These are phyloP conservation scores for Batillaria attramentaria DNA, from an alignment of 1,140 invertebrate species.

Conservation along the genomic window DNA sequence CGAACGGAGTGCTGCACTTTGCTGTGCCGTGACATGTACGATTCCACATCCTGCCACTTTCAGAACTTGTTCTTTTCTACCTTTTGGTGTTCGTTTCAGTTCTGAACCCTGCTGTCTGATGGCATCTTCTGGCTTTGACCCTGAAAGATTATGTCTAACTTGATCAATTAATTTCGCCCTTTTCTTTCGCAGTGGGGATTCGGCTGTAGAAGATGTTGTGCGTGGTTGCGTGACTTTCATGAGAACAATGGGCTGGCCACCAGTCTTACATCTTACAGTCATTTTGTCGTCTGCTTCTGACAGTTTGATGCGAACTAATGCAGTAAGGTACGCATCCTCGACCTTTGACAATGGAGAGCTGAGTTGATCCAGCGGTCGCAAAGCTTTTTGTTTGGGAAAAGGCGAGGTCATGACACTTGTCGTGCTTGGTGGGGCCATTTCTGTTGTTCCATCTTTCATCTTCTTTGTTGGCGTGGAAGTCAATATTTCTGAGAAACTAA, in stretches of 20 bases:
- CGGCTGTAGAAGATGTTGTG: not conserved
- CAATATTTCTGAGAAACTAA: too few relatives aligned
- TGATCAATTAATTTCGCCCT: not conserved
- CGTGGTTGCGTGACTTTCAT: not conserved
- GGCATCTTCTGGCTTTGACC: not conserved
- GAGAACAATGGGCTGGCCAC: not conserved
- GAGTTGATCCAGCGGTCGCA: not conserved
- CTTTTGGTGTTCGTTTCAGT: not conserved
- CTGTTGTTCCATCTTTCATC: too few relatives aligned
- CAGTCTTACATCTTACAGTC: not conserved
- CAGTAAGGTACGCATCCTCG: not conserved
- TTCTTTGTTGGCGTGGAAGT: too few relatives aligned
- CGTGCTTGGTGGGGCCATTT: too few relatives aligned
- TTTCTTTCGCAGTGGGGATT: conserved; percentile 1
- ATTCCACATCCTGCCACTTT: not conserved
- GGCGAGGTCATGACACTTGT: too few relatives aligned
- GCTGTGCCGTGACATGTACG: not conserved
- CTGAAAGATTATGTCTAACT: not conserved
- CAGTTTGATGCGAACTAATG: not conserved
- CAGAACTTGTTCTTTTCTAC: not conserved
- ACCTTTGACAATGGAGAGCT: not conserved
- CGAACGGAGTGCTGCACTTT: not conserved
- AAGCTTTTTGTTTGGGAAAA: not conserved
- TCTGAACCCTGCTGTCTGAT: not conserved
- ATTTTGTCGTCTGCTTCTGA: not conserved